A percentile compares a stretch with the other conserved stretches of the same genome.
Conservation (phyloP, 2,113 vertebrate species). For the Odontesthes bonariensis region DNA sequence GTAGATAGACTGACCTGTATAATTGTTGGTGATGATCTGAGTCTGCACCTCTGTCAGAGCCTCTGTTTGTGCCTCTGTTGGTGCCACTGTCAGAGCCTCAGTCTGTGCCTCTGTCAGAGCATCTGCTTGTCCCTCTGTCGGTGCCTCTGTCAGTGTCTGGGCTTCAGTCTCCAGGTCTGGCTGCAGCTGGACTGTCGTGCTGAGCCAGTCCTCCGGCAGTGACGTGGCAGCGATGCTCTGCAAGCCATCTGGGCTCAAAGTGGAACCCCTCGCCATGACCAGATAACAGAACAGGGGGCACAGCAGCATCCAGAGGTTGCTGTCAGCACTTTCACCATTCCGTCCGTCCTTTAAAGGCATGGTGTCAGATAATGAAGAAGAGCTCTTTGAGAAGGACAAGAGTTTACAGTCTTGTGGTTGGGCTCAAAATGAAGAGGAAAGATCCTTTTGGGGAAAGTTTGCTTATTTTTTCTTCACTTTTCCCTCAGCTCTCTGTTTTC, state of each 20-base stretch:
- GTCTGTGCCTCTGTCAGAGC: slow-evolving; percentile 7
- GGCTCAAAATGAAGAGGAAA: neutral
- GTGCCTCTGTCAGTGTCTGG: slow-evolving; percentile 32
- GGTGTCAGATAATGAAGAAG: slow-evolving; percentile 8
- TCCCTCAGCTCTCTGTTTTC: neutral
- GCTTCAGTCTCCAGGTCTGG: slow-evolving; percentile 71
- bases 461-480: neutral
- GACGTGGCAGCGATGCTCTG: neutral
- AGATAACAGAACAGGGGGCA: slow-evolving; percentile 45
- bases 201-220: slow-evolving; percentile 41
- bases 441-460: slow-evolving; percentile 34
- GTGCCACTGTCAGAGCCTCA: slow-evolving; percentile 25
- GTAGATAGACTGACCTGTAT: slow-evolving; percentile 72
- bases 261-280: slow-evolving; percentile 45
- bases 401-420: slow-evolving; percentile 50
- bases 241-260: slow-evolving; percentile 30
- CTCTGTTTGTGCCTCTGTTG: neutral
- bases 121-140: slow-evolving; percentile 1
- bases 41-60: slow-evolving; percentile 31
- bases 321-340: neutral
- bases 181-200: slow-evolving; percentile 50
- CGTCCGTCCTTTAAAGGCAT: slow-evolving; percentile 53
- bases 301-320: slow-evolving; percentile 52
- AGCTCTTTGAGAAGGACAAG: slow-evolving; percentile 11
- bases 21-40: slow-evolving; percentile 66